Evolutionary conservation across 1,140 invertebrate genomes (phyloP), one percentile per base, ranked within the genome.

Genomic region (Brachionus calyciflorus): DNA sequence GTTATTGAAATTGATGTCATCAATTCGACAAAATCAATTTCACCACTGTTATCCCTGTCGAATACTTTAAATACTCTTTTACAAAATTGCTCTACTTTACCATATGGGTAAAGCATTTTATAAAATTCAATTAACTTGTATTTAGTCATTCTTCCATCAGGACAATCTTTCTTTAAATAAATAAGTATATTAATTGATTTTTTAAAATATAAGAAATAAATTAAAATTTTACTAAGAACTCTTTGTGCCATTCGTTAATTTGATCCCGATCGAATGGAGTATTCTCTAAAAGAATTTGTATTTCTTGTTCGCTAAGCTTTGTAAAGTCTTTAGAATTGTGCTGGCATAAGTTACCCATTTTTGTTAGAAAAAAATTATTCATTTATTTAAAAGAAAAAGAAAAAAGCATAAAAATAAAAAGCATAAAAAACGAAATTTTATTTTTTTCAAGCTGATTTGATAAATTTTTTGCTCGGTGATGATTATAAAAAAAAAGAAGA

Each of bases 221-320:
- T 26, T 1, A 2, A 40, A 9, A 30, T 79, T 81, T 82, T 80
- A 85, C 84, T 80, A 85, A 84, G 63, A 86, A 86, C 37, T 83
- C 84, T 70, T 83, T 80, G 73, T 85, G 85, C 84, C 84, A 86
- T 77, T 84, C 81, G 77, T 83, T 82, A 51, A 86, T 86, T 78
- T 86, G 83, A 44, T 80, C 79, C 60, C 83, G 82, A 33, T 81
- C 81, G 77, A 85, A 86, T 26, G 83, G 82, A 63, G 84, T 86
- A 75, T 85, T 84, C 37, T 81, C 79, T 44, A 81, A 80, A 9
- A 86, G 79, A 77, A 84, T 84, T 5, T 81, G 78, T 53, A 85
- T 78, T 68, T 86, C 84, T 73, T 86, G 83, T 19, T 80, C 78
- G 9, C 79, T 33, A 1, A 60, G 28, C n/a, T 17, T 60, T 33